Evolutionary conservation across 2,888 invertebrate species (phyloP), one percentile per base, ranked within the genome.

Genomic region (Eutolmus rufibarbis): DNA sequence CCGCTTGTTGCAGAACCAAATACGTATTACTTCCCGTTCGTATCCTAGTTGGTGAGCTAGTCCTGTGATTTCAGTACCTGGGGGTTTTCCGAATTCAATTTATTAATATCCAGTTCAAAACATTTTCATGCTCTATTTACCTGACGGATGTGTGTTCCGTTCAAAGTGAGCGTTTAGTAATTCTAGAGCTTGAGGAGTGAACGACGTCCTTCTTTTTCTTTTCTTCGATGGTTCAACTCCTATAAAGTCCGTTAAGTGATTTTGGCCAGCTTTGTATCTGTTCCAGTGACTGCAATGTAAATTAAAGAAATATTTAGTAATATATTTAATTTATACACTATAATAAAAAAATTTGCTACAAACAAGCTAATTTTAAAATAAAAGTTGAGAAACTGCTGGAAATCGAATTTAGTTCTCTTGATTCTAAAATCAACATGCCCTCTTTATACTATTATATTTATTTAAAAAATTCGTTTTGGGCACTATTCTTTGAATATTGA

Each of bases 1-100:
- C 87, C 99, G 95, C 93, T 99, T 99, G 94, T 99, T 99, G 94
- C 99, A 99, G 93, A 99, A 99, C 99, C 99, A 99, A 93, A 99
- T 99, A 93, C 99, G 94, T 91, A 99, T 98, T 86, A 99, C 99
- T 94, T 99, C 99, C 86, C 99, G 95, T 92, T 99, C 99, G 93
- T 99, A 99, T 90, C 98, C 98, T 87, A 99, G 93, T 92, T 98
- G 98, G 92, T 98, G 98, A 16, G 98, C 98, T 89, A 99, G 93
- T 66, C 97, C 97, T 23, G 98, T 99, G 92, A 99, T 99, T 94
- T 99, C 99, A 88, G 98, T 97, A 89, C 98, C 98, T 98, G 9
- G 12, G 3, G 12, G 1, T 28, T 66, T 23, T 28, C 8, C 0
- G 9, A 56, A 56, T 12, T 51, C 16, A 1, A 40, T 23, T 23